phyloP scores from a whole-genome alignment of 2,888 invertebrate species.

The Caenorhabditis zanzibari region DNA sequence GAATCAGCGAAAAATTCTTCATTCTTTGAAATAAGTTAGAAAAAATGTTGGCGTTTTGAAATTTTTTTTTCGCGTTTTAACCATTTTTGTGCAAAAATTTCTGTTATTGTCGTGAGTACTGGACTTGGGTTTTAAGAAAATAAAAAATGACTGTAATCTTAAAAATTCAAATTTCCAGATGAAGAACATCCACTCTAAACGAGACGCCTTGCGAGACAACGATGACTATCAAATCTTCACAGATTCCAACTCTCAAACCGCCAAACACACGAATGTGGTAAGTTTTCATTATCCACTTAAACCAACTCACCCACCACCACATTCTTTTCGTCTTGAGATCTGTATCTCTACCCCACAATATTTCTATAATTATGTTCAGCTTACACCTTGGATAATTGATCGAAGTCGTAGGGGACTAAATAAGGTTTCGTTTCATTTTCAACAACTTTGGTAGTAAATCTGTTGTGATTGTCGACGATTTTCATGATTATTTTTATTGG shows the following conservation, averaged over 20 bases:
- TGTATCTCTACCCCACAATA: neutral
- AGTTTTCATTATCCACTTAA: conserved; percentile 42
- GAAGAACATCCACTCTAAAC: conserved; percentile 58
- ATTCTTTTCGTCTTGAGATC: neutral
- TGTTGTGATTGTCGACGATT: conserved; percentile 34
- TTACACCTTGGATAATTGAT: conserved; percentile 93
- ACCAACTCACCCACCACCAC: neutral
- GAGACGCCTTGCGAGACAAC: conserved; percentile 78
- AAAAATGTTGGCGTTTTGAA: no score
- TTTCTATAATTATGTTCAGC: conserved; percentile 49
- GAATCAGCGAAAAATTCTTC: no score
- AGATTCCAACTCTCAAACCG: conserved; percentile 16
- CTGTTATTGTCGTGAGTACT: no score
- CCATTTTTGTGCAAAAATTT: no score
- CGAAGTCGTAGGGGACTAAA: conserved; percentile 95
- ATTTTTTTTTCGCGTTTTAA: no score
- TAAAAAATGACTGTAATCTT: no score
- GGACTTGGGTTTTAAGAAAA: no score
- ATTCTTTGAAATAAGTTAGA: no score
- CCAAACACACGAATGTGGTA: conserved; percentile 71
- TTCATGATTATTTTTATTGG: conserved; percentile 10
- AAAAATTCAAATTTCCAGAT: conserved; percentile 68
- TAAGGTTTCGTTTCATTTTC: conserved; percentile 54
- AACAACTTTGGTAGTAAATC: neutral
- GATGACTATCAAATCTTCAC: conserved; percentile 83